Conservation (phyloP, 2,113 vertebrate genomes). For the Gallinago paraguaiae region DNA sequence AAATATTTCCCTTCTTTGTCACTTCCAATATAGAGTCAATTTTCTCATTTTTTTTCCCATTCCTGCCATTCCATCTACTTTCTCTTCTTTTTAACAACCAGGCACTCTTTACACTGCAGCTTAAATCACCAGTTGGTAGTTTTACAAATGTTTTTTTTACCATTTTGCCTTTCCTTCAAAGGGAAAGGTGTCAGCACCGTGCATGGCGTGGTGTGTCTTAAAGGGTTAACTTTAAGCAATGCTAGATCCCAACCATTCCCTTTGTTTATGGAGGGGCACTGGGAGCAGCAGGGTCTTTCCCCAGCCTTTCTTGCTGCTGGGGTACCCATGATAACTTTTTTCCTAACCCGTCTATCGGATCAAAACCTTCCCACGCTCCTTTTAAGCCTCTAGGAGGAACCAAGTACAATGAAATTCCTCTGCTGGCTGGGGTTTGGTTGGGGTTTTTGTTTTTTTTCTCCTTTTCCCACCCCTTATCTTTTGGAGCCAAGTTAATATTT, state of each 20-base stretch:
- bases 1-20: not conserved
- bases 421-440: not conserved
- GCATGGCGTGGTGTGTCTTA: fast-evolving
- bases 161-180: not conserved
- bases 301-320: not conserved
- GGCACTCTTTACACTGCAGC: not conserved
- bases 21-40: not conserved
- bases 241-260: not conserved
- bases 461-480: not conserved
- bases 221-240: not conserved
- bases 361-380: not conserved
- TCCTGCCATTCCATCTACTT: not conserved
- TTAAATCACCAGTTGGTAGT: not conserved
- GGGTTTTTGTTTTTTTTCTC: no score
- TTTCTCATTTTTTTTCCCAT: fast-evolving
- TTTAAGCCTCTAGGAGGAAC: not conserved
- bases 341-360: not conserved
- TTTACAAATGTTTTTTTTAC: not conserved
- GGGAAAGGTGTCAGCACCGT: not conserved
- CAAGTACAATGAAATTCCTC: not conserved
- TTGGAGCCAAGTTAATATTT: not conserved
- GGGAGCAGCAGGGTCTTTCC: not conserved
- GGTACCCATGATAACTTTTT: not conserved
- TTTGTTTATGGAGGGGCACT: not conserved
- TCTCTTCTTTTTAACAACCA: not conserved